Base-by-base conservation (phyloP, 2,888 invertebrate species). In the Laothoe populi region DNA sequence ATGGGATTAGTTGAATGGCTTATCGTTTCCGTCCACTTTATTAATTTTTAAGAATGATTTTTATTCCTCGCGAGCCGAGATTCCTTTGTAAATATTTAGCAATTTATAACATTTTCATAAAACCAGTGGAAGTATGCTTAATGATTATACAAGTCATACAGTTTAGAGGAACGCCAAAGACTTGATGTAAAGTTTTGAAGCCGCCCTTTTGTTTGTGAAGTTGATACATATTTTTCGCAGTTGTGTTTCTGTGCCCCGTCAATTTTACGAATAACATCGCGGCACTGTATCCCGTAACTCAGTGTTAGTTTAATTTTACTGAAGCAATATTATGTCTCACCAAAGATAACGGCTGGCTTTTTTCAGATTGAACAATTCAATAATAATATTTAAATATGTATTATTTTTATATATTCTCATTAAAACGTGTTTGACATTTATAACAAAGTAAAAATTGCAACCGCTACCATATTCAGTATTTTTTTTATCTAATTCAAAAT, bases 131-230 rank as follows among this genome's bases (percentile, higher is more conserved):
- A 73, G 73, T 71, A 79, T 78, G 77, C 74, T 79, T 76, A 78
- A 74, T 75, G 78, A 69, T 68, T 67, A 72, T 77, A 78, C 72
- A 72, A 82, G 77, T 87, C 92, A 92, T 92, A 92, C 92, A 92
- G 92, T 92, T 86, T 90, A 92, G 92, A 85, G 79, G 77, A 83
- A 87, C 87, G 86, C 92, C 92, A 92, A 92, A 92, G 92, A 92
- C 86, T 84, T 84, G n/a, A 40, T 60, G 60, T 49, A 60, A 60
- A 60, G 60, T 60, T 61, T 53, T 53, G 31, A 53, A 19, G 31
- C 35, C 48, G 48, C 26, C 49, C 53, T 53, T 26, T 49, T 53
- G 35, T 35, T 53, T 53, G 35, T 53, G 19, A 53, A 53, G 35
- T 53, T 53, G 31, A 31, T 31, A 19, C 31, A 31, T 3, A 19